Base-by-base conservation (phyloP, 2,888 invertebrate species). In the Calameuta idolon region DNA sequence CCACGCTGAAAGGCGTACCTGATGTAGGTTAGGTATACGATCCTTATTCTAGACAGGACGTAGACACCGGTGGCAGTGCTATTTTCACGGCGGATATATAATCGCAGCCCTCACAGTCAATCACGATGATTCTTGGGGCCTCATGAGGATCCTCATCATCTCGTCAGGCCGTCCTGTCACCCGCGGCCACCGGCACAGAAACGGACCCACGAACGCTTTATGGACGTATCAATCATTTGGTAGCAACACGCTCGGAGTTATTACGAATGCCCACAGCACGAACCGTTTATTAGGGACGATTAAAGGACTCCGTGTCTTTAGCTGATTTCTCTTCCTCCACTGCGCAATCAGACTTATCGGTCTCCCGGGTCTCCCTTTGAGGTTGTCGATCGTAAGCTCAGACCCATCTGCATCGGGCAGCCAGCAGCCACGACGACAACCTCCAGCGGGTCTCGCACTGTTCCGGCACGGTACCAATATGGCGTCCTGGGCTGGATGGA, bases 201-300 rank as follows among this genome's bases (percentile, higher is more conserved):
- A 84, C 84, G 81, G 82, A 81, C 82, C 55, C 55, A 86, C 76
- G 84, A 79, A 83, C 85, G 84, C 84, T 90, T 91, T 91, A 91
- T 91, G 91, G 91, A 91, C 91, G 91, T 91, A 91, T 91, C 90
- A 91, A 91, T 91, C 91, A 91, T 89, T 89, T 88, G 88, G 89
- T 90, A 90, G 90, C 89, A 82, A 81, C 86, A 84, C 73, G 80
- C 79, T 81, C 80, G 80, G 77, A 81, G 83, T 85, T 85, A 81
- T 85, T 86, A 85, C 84, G 80, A 81, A 83, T 85, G 85, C 81
- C 55, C 55, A 23, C 5, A 23, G 23, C 23, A 23, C 23, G 55
- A 86, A 83, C 87, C 90, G 91, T 87, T 90, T 90, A 91, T 91
- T 90, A 90, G 87, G 86, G 82, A 87, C 89, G 91, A 91, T 91